Conservation (phyloP, 1,140 invertebrate species). For the Anagrus nilaparvatae region DNA sequence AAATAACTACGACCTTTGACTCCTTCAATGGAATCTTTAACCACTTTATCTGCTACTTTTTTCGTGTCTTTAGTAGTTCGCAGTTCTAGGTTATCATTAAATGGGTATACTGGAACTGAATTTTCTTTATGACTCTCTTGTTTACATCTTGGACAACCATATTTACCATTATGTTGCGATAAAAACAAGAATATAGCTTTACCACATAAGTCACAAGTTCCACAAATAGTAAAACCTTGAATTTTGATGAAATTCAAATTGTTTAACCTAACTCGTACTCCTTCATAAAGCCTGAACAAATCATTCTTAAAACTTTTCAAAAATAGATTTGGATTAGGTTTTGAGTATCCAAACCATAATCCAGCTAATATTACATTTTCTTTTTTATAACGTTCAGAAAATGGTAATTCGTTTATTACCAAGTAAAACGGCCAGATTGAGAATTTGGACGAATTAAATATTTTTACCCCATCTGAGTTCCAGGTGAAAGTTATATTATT, state of each 20-base stretch:
- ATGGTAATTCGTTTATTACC: slow-evolving; percentile 2
- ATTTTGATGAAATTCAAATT: too few relatives aligned
- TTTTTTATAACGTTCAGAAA: background rate
- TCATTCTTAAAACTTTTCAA: background rate
- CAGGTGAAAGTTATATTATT: slow-evolving; percentile 6
- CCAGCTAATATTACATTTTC: slow-evolving; percentile 4
- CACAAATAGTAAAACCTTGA: slow-evolving; percentile 1
- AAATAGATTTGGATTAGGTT: slow-evolving; percentile 3
- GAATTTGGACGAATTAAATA: slow-evolving; percentile 7
- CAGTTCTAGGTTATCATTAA: slow-evolving; percentile 1
- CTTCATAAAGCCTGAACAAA: background rate
- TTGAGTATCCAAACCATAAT: slow-evolving; percentile 2
- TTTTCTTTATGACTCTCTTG: background rate
- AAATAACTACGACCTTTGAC: too few relatives aligned
- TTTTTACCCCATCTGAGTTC: slow-evolving; percentile 1
- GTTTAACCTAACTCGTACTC: background rate
- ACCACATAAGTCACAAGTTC: slow-evolving; percentile 10
- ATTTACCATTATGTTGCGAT: slow-evolving; percentile 8
- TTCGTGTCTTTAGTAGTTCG: slow-evolving; percentile 13
- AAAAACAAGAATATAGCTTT: slow-evolving; percentile 11
- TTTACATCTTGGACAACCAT: slow-evolving; percentile 12
- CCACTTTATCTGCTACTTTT: background rate
- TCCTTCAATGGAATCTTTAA: too few relatives aligned
- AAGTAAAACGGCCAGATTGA: slow-evolving; percentile 9
- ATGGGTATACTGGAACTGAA: slow-evolving; percentile 6